These are phyloP conservation scores for Psittacula cyanocephala DNA, from an alignment of 2,113 vertebrate species.

Conservation along the genomic window DNA sequence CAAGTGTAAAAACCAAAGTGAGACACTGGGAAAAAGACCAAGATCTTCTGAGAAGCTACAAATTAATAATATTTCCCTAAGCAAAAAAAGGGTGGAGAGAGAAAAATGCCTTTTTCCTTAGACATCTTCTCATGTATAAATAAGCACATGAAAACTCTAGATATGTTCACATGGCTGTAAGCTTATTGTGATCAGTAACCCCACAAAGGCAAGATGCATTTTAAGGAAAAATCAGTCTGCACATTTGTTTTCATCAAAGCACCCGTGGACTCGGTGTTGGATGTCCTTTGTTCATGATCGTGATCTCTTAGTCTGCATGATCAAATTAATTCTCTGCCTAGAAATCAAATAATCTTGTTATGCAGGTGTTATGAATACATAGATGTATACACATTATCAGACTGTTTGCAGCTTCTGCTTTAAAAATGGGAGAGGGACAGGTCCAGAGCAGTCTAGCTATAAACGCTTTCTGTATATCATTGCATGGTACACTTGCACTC, in stretches of 20 bases:
- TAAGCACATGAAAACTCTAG: not conserved
- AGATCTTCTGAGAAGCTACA: not conserved
- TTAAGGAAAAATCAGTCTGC: not conserved
- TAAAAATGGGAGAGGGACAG: not conserved
- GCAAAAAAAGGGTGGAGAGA: not conserved
- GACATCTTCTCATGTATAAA: not conserved
- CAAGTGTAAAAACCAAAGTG: not conserved
- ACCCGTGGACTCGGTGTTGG: not conserved
- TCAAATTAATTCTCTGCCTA: not conserved
- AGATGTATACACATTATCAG: not conserved
- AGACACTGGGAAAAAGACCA: not conserved
- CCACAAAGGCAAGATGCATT: not conserved
- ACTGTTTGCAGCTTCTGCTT: not conserved
- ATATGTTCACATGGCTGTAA: not conserved
- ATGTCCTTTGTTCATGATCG: not conserved
- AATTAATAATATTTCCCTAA: not conserved
- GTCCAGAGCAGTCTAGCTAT: not conserved
- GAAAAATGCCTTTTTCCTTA: not conserved
- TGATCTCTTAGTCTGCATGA: not conserved
- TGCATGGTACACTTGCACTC: not conserved
- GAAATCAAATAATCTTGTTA: not conserved
- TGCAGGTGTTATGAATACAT: not conserved
- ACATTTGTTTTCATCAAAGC: not conserved
- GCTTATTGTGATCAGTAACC: not conserved
- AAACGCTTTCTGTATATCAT: slow-evolving; percentile 35